Conservation (phyloP, 2,113 vertebrate genomes). For the Lepisosteus osseus region DNA sequence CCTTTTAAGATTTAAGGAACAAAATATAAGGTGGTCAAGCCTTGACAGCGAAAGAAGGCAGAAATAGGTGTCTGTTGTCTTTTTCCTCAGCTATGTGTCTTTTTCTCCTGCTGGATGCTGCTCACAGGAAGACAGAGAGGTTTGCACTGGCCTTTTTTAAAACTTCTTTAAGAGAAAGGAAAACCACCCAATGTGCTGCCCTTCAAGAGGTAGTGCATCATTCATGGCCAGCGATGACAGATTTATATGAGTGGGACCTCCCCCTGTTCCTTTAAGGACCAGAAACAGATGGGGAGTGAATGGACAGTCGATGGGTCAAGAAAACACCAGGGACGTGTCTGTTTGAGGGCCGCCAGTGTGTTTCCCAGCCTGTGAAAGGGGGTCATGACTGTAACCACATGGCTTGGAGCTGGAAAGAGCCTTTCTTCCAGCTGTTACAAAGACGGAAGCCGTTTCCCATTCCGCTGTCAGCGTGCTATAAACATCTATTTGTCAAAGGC, state of each 20-base stretch:
- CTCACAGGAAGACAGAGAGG: slow-evolving; percentile 20
- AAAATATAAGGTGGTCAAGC: too few species aligned
- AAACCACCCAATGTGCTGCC: slow-evolving; percentile 60
- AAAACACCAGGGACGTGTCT: slow-evolving; percentile 64
- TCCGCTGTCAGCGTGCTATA: slow-evolving; percentile 64
- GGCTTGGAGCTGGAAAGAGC: slow-evolving; percentile 62
- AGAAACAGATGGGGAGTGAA: slow-evolving; percentile 78
- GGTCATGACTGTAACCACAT: slow-evolving; percentile 69
- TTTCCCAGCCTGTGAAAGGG: slow-evolving; percentile 63
- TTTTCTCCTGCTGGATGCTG: too few species aligned
- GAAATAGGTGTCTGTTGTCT: too few species aligned
- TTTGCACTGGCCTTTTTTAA: background rate
- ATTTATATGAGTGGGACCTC: slow-evolving; percentile 64
- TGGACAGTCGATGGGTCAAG: slow-evolving; percentile 67
- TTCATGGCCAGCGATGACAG: slow-evolving; percentile 69
- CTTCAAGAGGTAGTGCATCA: slow-evolving; percentile 52
- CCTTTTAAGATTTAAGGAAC: too few species aligned
- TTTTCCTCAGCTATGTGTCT: too few species aligned
- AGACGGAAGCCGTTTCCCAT: slow-evolving; percentile 62
- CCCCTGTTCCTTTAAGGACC: slow-evolving; percentile 63
- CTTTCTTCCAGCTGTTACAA: slow-evolving; percentile 66
- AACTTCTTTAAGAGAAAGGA: slow-evolving; percentile 21
- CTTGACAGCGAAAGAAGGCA: too few species aligned
- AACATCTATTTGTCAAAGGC: slow-evolving; percentile 62
- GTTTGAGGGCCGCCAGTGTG: slow-evolving; percentile 55